Conservation (phyloP, 2,888 invertebrate genomes). For the Archaeoteleia sp. region DNA sequence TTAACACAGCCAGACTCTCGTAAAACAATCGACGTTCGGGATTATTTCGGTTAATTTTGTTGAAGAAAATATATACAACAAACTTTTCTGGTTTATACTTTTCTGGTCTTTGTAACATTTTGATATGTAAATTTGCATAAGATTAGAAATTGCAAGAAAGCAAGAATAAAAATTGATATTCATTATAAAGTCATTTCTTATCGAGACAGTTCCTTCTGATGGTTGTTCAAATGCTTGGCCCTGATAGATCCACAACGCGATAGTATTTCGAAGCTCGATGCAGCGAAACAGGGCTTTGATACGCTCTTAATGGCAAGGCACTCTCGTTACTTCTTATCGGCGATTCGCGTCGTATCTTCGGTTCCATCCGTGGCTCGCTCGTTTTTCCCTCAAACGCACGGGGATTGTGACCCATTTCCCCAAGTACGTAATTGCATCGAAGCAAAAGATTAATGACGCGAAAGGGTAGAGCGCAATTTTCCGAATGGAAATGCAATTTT, state of each 20-base stretch:
- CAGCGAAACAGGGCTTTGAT: slow-evolving; percentile 40
- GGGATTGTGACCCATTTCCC: slow-evolving; percentile 42
- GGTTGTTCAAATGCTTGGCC: no score
- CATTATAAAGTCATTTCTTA: no score
- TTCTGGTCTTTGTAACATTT: no score
- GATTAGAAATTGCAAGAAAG: no score
- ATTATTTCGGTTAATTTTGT: slow-evolving; percentile 1
- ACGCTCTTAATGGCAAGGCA: slow-evolving; percentile 39
- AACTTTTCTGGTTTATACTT: no score
- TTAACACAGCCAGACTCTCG: neutral
- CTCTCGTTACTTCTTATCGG: slow-evolving; percentile 45
- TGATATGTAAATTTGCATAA: no score
- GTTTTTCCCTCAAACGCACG: slow-evolving; percentile 36
- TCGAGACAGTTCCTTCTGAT: neutral
- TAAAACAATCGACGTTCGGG: slow-evolving; percentile 6
- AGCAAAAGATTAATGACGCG: slow-evolving; percentile 42
- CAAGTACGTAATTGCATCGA: slow-evolving; percentile 39
- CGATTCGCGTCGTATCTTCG: slow-evolving; percentile 29
- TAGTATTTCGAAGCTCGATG: slow-evolving; percentile 16
- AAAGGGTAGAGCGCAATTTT: slow-evolving; percentile 4
- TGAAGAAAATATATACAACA: no score
- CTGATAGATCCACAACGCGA: slow-evolving; percentile 4
- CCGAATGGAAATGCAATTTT: slow-evolving; percentile 20
- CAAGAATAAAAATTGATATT: no score
- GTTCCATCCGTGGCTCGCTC: slow-evolving; percentile 13